Evolutionary conservation across 2,888 invertebrate genomes (phyloP).

Genomic region (Epicampocera succincta): DNA sequence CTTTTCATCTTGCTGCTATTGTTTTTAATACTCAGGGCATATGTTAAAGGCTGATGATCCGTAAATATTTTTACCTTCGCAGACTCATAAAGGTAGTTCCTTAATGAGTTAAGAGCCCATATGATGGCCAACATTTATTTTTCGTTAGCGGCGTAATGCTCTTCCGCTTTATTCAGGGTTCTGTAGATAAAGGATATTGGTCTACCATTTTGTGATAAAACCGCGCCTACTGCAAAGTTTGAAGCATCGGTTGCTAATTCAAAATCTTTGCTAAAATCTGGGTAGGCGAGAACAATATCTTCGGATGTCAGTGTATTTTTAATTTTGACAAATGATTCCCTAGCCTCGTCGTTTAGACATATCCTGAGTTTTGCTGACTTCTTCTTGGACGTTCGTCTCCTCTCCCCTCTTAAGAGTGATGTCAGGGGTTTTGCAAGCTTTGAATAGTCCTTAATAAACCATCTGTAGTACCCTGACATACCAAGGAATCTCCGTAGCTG

Average conservation of each 20-base stretch:
- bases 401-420: too few relatives aligned
- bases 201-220: constrained; percentile 43
- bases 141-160: constrained; percentile 4
- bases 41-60: constrained; percentile 7
- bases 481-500: too few relatives aligned
- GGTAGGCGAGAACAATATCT: constrained; percentile 47
- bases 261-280: constrained; percentile 54
- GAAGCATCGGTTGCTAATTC: constrained; percentile 60
- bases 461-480: too few relatives aligned
- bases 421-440: too few relatives aligned
- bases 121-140: neutral
- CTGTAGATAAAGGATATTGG: constrained; percentile 55
- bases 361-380: too few relatives aligned
- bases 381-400: too few relatives aligned
- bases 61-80: neutral
- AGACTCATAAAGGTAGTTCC: neutral
- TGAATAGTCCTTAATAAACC: too few relatives aligned
- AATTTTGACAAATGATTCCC: neutral
- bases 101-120: neutral
- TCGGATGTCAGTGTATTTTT: neutral
- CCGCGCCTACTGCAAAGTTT: constrained; percentile 53
- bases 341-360: too few relatives aligned
- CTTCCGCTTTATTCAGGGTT: constrained; percentile 29
- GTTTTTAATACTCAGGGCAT: neutral
- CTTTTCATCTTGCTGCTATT: constrained; percentile 22